Base-by-base conservation (phyloP, 2,797 vertebrate species). In the Enteromius fasciolatus region DNA sequence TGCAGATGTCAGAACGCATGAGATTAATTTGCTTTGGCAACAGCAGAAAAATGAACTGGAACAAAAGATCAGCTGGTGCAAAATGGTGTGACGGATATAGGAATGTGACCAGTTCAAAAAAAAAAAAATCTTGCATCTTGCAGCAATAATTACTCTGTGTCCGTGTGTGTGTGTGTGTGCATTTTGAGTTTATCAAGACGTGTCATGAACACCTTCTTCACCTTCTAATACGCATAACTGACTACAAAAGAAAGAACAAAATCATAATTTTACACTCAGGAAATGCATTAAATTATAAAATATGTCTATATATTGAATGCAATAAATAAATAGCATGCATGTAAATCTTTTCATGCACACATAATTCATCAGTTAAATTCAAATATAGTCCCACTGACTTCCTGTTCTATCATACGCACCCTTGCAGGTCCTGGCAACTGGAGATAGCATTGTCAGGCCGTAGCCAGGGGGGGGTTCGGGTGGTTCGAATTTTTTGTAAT, bases 21-120 rank as follows among this genome's bases (percentile, higher is more conserved):
- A 76, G 69, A 28, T 54, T 76, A 66, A 48, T 17, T 36, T 73
- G 44, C 75, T 77, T 85, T 77, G 83, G 23, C 70, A 69, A 69
- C 31, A 52, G 52, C 8, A 28, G 23, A 33, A 68, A 23, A 72
- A 81, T 1, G 33, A 9, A 75, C 68, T n/a, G 25, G 25, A 46
- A 54, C 31, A 68, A 74, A 79, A 25, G 28, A 31, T n/a, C 70
- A 80, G 70, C 70, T 41, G 31, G 64, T 59, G 74, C 54, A 77
- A 69, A 46, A 36, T 4, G 31, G 33, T 39, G 52, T 20, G 78
- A 73, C 39, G 50, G 78, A 48, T 67, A 20, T 48, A n/a, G 69
- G 69, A 57, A 74, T 79, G 69, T 66, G 59, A 78, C 57, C 17
- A 25, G 46, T 73, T 41, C 9, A 78, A 52, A 25, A 70, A 25